These are phyloP conservation scores for Ceraclea dissimilis DNA, from an alignment of 2,888 invertebrate genomes.

Conservation along the genomic window DNA sequence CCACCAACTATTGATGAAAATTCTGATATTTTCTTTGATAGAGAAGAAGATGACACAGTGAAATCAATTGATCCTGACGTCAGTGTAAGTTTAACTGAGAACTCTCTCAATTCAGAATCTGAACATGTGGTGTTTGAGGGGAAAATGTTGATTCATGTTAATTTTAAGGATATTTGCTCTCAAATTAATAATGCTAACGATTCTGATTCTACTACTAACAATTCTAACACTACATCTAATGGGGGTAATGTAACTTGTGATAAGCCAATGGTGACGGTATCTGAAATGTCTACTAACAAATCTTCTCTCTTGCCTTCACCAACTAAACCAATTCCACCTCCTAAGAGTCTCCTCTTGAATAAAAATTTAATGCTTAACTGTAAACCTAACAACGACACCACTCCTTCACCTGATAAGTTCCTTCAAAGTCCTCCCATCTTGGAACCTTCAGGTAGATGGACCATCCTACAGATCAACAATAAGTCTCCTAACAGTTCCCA, in stretches of 20 bases:
- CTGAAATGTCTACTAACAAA: slow-evolving; percentile 45
- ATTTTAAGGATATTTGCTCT: slow-evolving; percentile 44
- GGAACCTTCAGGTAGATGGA: slow-evolving; percentile 44
- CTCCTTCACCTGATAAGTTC: slow-evolving; percentile 17
- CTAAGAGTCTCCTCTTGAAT: slow-evolving; percentile 5
- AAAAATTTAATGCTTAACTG: slow-evolving; percentile 10
- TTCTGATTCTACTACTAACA: slow-evolving; percentile 40
- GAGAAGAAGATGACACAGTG: slow-evolving; percentile 47
- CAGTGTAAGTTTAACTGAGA: slow-evolving; percentile 50
- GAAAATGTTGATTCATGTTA: slow-evolving; percentile 48
- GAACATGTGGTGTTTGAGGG: slow-evolving; percentile 49
- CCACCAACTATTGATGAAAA: slow-evolving; percentile 34
- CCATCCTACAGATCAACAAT: slow-evolving; percentile 46
- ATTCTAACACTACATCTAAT: slow-evolving; percentile 34
- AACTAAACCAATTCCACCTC: slow-evolving; percentile 12
- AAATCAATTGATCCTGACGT: slow-evolving; percentile 49
- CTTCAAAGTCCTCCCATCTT: slow-evolving; percentile 20
- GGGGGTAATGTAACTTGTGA: slow-evolving; percentile 30
- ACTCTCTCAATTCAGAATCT: slow-evolving; percentile 42
- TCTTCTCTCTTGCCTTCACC: slow-evolving; percentile 14
- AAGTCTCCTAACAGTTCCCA: slow-evolving; percentile 17
- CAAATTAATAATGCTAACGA: slow-evolving; percentile 35
- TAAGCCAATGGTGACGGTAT: slow-evolving; percentile 51
- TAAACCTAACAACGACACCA: slow-evolving; percentile 8
- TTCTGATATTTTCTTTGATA: slow-evolving; percentile 46